phyloP scores from a whole-genome alignment of 2,797 vertebrate species.

The Apogon hyalosoma region DNA sequence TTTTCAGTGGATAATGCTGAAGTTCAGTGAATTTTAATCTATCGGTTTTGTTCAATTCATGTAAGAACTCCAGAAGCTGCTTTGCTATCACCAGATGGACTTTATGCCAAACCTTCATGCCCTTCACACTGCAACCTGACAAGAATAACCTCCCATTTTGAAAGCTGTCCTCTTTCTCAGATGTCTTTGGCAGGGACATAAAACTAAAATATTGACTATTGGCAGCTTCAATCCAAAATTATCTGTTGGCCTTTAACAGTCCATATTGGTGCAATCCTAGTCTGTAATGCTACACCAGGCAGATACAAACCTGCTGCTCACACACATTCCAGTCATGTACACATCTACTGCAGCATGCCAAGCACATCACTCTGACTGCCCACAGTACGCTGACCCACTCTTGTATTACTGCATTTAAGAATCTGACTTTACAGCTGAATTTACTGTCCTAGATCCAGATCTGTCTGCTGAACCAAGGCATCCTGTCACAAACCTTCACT shows the following conservation, averaged over 20 bases:
- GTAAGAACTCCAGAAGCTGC: neutral
- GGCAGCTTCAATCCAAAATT: constrained; percentile 57
- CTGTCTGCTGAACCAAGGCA: neutral
- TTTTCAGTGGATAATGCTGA: neutral
- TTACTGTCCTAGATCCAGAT: constrained; percentile 27
- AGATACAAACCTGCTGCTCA: constrained; percentile 55
- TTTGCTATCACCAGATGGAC: neutral
- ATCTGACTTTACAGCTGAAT: constrained; percentile 38
- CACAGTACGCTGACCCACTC: constrained; percentile 55
- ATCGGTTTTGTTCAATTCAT: neutral
- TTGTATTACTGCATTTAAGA: constrained; percentile 54
- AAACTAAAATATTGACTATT: constrained; percentile 31
- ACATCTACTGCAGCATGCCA: constrained; percentile 64
- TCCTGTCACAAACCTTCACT: neutral
- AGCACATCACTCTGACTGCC: constrained; percentile 50
- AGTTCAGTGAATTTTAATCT: neutral
- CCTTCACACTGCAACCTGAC: constrained; percentile 3
- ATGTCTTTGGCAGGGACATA: constrained; percentile 23
- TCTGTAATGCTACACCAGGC: constrained; percentile 65
- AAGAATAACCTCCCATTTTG: constrained; percentile 7
- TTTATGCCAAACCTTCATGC: neutral
- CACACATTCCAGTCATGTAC: constrained; percentile 73
- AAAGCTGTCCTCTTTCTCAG: constrained; percentile 12
- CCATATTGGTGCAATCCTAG: constrained; percentile 33
- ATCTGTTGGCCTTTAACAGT: constrained; percentile 59